Percentiles rank a stretch among this genome's conserved stretches.
These are phyloP conservation scores for Melanophora roralis DNA, from an alignment of 2,888 invertebrate genomes.

Conservation along the genomic window DNA sequence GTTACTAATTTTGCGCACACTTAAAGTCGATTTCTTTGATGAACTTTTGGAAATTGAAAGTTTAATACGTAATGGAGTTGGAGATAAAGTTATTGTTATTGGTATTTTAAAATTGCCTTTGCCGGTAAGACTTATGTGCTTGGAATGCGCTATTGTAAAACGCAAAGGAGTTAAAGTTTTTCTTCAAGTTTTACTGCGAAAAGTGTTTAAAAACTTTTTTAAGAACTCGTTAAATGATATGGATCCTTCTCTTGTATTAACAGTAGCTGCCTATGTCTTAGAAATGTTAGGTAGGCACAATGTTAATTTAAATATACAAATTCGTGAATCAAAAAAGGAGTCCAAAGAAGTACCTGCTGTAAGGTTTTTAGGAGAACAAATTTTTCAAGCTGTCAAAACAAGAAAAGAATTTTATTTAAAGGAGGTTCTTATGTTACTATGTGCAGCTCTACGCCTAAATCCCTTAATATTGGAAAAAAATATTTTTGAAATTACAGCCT, in stretches of 20 bases:
- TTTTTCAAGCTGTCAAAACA: conserved; percentile 59
- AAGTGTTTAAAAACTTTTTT: conserved; percentile 45
- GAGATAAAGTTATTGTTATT: conserved; percentile 11
- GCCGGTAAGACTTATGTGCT: conserved; percentile 66
- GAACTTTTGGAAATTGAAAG: conserved; percentile 70
- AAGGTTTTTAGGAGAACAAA: conserved; percentile 60
- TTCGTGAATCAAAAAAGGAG: background rate
- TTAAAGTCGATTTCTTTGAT: conserved; percentile 67
- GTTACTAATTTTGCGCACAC: conserved; percentile 65
- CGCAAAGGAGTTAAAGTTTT: conserved; percentile 60
- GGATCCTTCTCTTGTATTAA: conserved; percentile 59
- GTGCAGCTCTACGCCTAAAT: conserved; percentile 72
- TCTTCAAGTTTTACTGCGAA: conserved; percentile 41
- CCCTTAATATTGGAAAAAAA: conserved; percentile 73
- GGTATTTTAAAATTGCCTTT: conserved; percentile 64
- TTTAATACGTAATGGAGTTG: conserved; percentile 60
- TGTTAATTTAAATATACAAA: conserved; percentile 66
- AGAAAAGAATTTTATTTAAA: conserved; percentile 63
- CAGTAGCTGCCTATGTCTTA: conserved; percentile 66
- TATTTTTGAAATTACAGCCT: conserved; percentile 70
- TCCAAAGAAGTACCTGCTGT: conserved; percentile 25
- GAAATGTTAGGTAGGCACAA: conserved; percentile 72
- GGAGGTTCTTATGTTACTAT: conserved; percentile 70
- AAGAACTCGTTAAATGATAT: background rate
- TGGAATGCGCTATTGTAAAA: conserved; percentile 70